Base-by-base conservation (phyloP, 2,888 invertebrate genomes). In the Microplitis manilae region DNA sequence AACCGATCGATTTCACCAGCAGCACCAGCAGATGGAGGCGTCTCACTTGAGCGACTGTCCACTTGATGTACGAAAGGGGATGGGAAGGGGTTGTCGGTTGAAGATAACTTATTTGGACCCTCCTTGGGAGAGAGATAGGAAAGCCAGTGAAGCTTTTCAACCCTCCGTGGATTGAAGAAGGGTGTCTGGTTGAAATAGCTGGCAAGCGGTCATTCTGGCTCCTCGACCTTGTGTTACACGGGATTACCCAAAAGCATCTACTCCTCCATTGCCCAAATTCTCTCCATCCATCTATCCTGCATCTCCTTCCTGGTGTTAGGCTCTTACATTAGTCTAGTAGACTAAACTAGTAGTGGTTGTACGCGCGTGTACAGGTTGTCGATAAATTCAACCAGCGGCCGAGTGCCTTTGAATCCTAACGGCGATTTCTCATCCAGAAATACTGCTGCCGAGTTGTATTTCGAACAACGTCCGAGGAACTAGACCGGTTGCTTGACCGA, bases 361-460 rank as follows among this genome's bases (percentile, higher is more conserved):
- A 76, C 61, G 50, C 71, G 77, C 69, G 77, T 78, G 65, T 84
- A 87, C 88, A 88, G 87, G 87, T 88, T 89, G 89, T 89, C 89
- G 88, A 89, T 89, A 89, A 89, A 88, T 87, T 87, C 84, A 86
- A 84, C 83, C 84, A 84, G 84, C 86, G 81, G 77, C 81, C 82
- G 82, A 86, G 82, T 84, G 80, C 79, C 75, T 83, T 83, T 81
- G 84, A 84, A 82, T 85, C 84, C 50, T 9, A 50, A 83, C 84
- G 30, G 73, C 64, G 75, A 73, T 73, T 77, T 69, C 68, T 68
- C 30, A 59, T 68, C 68, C 61, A 73, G 73, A 68, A 73, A 73
- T 68, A 67, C 73, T 38, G 38, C 38, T 68, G 38, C 38, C 59
- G 30, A 50, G 75, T 75, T 30, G 68, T 62, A 20, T 68, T 68